phyloP scores from a whole-genome alignment of 2,113 vertebrate genomes.

The Andinoacara biseriatus region DNA sequence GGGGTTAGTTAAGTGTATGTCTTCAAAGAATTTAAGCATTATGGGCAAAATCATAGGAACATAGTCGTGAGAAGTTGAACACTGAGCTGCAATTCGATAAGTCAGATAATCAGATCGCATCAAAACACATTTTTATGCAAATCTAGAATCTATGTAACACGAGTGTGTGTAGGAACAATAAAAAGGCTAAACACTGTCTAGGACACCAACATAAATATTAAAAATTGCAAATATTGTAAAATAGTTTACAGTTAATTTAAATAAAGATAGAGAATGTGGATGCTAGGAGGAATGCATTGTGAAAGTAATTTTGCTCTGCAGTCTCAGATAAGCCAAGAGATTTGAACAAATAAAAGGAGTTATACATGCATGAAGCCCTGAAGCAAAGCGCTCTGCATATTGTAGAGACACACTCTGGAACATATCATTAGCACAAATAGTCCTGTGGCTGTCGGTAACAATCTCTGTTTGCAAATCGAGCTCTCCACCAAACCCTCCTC shows the following conservation, averaged over 20 bases:
- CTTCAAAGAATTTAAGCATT: slow-evolving; percentile 34
- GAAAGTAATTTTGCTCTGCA: slow-evolving; percentile 49
- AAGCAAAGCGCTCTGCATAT: slow-evolving; percentile 63
- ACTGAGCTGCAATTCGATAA: not conserved
- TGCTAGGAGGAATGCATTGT: slow-evolving; percentile 26
- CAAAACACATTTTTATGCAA: not conserved
- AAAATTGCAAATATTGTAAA: slow-evolving; percentile 12
- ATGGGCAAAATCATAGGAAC: slow-evolving; percentile 38
- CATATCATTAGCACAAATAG: slow-evolving; percentile 76
- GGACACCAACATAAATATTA: not conserved
- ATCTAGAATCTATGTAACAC: not conserved
- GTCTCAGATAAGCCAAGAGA: slow-evolving; percentile 57
- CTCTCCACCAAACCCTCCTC: slow-evolving; percentile 47
- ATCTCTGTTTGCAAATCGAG: slow-evolving; percentile 67
- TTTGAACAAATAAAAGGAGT: slow-evolving; percentile 71
- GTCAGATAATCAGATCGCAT: not conserved
- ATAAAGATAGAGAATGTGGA: slow-evolving; percentile 18
- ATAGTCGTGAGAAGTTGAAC: not conserved
- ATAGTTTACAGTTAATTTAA: slow-evolving; percentile 41
- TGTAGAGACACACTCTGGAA: slow-evolving; percentile 66
- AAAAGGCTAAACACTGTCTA: not conserved
- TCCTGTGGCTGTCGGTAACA: slow-evolving; percentile 75
- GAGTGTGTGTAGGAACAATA: not conserved
- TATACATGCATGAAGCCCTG: slow-evolving; percentile 53
- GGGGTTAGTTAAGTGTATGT: slow-evolving; percentile 5